Evolutionary conservation across 2,113 vertebrate genomes (phyloP).

Genomic region (Corapipo altera): DNA sequence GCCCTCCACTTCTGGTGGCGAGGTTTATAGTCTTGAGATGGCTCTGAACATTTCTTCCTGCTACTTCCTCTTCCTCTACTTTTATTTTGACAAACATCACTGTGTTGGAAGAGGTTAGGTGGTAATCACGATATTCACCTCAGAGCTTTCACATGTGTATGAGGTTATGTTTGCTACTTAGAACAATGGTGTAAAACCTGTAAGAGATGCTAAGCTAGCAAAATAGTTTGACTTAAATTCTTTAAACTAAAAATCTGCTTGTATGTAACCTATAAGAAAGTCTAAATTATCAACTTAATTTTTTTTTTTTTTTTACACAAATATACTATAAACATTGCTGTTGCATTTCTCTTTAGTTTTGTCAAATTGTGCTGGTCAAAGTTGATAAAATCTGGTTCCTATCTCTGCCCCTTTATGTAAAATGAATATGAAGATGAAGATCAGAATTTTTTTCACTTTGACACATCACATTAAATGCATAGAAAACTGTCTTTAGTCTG

Average conservation of each 20-base stretch:
- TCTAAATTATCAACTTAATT: neutral
- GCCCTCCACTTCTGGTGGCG: neutral
- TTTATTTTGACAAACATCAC: neutral
- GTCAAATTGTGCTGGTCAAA: neutral
- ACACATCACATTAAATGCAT: neutral
- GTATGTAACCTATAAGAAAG: neutral
- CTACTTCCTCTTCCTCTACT: neutral
- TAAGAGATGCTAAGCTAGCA: neutral
- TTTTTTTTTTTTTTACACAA: neutral
- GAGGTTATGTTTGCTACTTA: neutral
- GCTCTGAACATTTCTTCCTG: neutral
- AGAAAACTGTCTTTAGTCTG: neutral
- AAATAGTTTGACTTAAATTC: neutral
- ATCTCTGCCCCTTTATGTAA: neutral
- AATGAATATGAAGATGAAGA: neutral
- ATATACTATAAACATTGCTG: neutral
- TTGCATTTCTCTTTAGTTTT: neutral
- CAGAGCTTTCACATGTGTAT: neutral
- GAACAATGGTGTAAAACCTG: neutral
- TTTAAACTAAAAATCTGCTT: neutral
- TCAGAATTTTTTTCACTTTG: neutral
- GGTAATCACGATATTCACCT: no score
- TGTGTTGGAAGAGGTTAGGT: neutral
- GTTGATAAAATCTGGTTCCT: neutral
- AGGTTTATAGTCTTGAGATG: neutral